Evolutionary conservation across 2,888 invertebrate genomes (phyloP), one percentile per base, ranked within the genome.

Genomic region (Heliconius ismenius): DNA sequence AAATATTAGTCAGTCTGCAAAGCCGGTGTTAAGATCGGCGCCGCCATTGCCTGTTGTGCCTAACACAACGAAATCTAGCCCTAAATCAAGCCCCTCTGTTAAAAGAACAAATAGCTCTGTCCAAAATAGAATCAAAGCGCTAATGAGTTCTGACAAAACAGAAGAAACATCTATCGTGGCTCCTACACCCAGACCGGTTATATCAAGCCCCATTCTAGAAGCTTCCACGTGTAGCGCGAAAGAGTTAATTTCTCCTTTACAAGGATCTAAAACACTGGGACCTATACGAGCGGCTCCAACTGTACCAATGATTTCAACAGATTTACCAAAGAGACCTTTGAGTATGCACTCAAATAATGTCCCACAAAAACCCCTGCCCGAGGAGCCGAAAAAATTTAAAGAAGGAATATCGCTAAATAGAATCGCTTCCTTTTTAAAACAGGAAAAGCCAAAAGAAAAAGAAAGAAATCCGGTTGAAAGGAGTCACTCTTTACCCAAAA

Each of bases 161-260:
- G 95, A 95, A 76, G 91, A 91, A 76, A 75, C 83, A 39, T 85
- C 78, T 13, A 87, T 81, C 81, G 95, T 96, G 0, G 91, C 96
- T 79, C 96, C 97, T 0, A 96, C 97, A 0, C 95, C 96, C 0
- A 95, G 97, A 81, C 97, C 97, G 0, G 95, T 97, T 15, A 98
- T 98, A 81, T 97, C 97, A 11, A 96, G 96, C 80, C 98, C 98
- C 0, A 97, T 97, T 73, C 89, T 98, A 74, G 97, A 97, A 87
- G 96, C 96, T 4, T 98, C 98, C 0, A 98, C 98, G 0, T 97
- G 97, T 82, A 96, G 97, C 0, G 97, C 97, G 0, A 96, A 97
- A 84, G 97, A 97, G 83, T 86, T 97, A 13, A 95, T 96, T 67
- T 95, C 96, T 0, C 96, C 96, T 0, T 90, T 96, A 54, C 95